Evolutionary conservation across 2,888 invertebrate genomes (phyloP).

Genomic region (Agonopterix alstromeriana): DNA sequence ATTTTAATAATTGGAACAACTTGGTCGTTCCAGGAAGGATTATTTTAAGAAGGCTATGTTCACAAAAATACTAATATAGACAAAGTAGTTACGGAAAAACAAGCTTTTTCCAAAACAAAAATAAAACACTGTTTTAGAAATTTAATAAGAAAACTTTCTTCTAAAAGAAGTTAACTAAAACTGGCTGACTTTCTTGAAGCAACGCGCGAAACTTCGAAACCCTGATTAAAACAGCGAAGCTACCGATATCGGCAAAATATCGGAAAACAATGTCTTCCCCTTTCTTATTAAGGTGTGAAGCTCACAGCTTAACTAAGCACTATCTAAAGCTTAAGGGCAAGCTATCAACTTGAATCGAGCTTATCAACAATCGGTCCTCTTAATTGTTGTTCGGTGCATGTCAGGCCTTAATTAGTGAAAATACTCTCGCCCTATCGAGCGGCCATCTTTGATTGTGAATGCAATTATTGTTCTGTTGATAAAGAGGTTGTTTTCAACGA

Average conservation of each 20-base stretch:
- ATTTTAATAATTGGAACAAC: too few species aligned
- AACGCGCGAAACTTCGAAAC: not conserved
- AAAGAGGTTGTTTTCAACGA: constrained; percentile 39
- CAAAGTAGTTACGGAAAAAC: too few species aligned
- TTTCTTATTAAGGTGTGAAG: constrained; percentile 62
- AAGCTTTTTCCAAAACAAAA: too few species aligned
- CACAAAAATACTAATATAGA: too few species aligned
- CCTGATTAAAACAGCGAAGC: constrained; percentile 4
- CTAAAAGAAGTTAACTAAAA: too few species aligned
- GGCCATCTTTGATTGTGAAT: constrained; percentile 72
- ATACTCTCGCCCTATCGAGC: constrained; percentile 57
- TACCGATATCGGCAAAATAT: constrained; percentile 13
- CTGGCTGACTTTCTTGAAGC: too few species aligned
- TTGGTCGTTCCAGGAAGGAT: too few species aligned
- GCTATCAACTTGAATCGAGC: constrained; percentile 51
- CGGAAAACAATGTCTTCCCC: constrained; percentile 21
- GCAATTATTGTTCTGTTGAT: constrained; percentile 71
- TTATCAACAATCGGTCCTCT: constrained; percentile 68
- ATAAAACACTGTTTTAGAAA: too few species aligned
- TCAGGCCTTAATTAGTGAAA: constrained; percentile 72
- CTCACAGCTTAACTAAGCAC: constrained; percentile 39
- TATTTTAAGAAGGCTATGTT: too few species aligned
- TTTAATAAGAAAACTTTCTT: too few species aligned
- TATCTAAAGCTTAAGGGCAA: constrained; percentile 50
- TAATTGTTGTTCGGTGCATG: constrained; percentile 69